Evolutionary conservation across 2,888 invertebrate species (phyloP).

Genomic region (Blera fallax): DNA sequence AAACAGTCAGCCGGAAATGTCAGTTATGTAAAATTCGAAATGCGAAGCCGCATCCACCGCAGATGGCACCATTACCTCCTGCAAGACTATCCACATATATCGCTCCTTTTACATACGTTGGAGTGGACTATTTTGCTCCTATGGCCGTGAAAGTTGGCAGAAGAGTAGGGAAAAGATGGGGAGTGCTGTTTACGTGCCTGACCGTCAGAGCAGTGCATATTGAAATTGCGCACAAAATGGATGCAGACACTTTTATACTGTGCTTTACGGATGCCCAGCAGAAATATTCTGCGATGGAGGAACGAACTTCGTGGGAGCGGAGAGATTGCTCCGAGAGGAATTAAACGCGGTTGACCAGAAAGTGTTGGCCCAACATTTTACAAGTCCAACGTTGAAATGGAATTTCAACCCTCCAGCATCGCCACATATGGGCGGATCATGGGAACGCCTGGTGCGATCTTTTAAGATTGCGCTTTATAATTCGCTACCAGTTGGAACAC

Average conservation of each 20-base stretch:
- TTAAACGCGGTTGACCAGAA: background rate
- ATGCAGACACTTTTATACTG: conserved; percentile 48
- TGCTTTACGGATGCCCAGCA: conserved; percentile 16
- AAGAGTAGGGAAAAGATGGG: conserved; percentile 29
- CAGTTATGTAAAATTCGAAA: conserved; percentile 7
- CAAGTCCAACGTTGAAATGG: conserved; percentile 45
- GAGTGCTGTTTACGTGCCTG: conserved; percentile 53
- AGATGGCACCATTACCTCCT: conserved; percentile 6
- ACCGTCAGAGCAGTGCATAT: conserved; percentile 34
- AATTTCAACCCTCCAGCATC: conserved; percentile 72
- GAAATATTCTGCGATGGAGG: conserved; percentile 45
- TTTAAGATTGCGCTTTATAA: conserved; percentile 9
- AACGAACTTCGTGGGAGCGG: conserved; percentile 55
- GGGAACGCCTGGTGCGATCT: conserved; percentile 50
- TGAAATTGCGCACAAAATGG: conserved; percentile 30
- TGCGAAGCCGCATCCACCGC: background rate
- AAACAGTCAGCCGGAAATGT: background rate
- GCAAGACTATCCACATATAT: conserved; percentile 12
- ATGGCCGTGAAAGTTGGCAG: conserved; percentile 47
- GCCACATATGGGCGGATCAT: conserved; percentile 70
- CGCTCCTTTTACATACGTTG: conserved; percentile 42
- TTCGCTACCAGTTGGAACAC: background rate
- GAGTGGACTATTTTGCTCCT: conserved; percentile 60
- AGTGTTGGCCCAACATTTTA: conserved; percentile 1
- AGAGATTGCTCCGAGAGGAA: background rate